Conservation (phyloP, 2,888 invertebrate species). For the Hymenopus coronatus region DNA sequence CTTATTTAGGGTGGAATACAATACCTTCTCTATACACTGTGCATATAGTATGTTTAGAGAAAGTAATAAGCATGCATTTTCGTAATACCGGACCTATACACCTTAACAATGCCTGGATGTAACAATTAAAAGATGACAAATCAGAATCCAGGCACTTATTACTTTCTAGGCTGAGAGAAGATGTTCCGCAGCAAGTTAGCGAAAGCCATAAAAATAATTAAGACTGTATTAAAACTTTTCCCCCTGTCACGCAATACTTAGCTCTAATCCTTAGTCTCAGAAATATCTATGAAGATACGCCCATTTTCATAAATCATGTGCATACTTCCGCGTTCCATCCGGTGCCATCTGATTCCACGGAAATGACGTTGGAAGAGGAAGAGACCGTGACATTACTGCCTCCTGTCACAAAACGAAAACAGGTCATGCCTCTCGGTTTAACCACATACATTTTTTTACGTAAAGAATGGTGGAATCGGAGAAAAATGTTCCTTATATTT, state of each 20-base stretch:
- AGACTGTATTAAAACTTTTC: neutral
- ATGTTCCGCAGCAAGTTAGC: neutral
- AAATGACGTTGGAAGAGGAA: neutral
- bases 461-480: neutral
- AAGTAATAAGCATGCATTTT: no score
- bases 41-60: no score
- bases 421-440: neutral
- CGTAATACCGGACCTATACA: no score
- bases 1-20: no score
- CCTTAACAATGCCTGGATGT: no score
- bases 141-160: no score
- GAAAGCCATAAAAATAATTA: neutral
- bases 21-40: no score
- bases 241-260: neutral
- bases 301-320: neutral
- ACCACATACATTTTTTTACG: neutral
- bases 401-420: neutral
- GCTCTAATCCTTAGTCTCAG: neutral
- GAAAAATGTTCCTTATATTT: neutral
- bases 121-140: no score
- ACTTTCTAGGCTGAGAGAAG: no score
- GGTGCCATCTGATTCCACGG: neutral
- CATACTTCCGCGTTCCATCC: neutral
- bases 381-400: neutral
- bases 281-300: neutral